Base-by-base conservation (phyloP, 2,888 invertebrate genomes). In the Arge pagana region DNA sequence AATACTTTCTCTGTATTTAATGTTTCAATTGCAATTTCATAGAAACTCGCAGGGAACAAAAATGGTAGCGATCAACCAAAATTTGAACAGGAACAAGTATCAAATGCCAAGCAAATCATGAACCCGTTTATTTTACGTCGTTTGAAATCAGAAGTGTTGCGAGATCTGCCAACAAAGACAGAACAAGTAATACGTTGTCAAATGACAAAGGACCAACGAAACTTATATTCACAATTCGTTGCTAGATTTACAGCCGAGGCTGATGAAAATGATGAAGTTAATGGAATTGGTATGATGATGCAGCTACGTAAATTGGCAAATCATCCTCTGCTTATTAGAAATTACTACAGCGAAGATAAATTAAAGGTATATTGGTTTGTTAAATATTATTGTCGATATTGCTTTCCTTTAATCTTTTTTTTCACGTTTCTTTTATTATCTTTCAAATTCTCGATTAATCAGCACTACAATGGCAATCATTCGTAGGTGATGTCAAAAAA, bases 51-150 rank as follows among this genome's bases (percentile, higher is more conserved):
- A 11, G 64, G 66, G 33, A 81, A 82, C 10, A 77, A 74, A 13
- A 76, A 74, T 2, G 77, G 77, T 0, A 83, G 83, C 7, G 85
- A 86, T 6, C 84, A 85, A 15, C 88, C 89, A 0, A 78, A 86
- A n/a, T 97, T 95, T 77, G 96, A 96, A 72, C 85, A 87, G 69
- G 88, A 91, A 51, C 91, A 95, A 75, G 90, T 98, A 35, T 86
- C 87, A 10, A 92, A 96, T 67, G 97, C 97, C 0, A 96, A 97
- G 72, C 83, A 89, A 42, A 96, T 98, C 61, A 95, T 98, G 90
- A 91, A 90, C 73, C 98, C 98, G 0, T 98, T 98, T 74, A 87
- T 97, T 3, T 80, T 98, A 36, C 81, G 97, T 13, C 81, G 98
- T 52, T 79, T 96, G 39, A 97, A 97, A 77, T 78, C 83, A 16